Conservation (phyloP, 2,888 invertebrate genomes). For the Mantis religiosa region DNA sequence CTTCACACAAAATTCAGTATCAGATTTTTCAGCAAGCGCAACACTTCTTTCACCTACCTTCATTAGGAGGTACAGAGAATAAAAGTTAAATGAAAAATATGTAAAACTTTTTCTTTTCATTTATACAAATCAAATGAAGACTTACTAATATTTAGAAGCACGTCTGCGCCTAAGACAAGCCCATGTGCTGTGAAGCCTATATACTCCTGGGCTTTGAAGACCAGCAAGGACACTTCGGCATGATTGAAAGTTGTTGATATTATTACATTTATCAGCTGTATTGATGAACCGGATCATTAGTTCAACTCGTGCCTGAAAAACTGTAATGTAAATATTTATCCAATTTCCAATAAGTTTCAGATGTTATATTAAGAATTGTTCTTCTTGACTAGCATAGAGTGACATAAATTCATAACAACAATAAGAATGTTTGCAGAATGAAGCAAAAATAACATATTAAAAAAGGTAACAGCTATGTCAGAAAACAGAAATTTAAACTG, state of each 20-base stretch:
- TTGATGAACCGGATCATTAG: slow-evolving; percentile 52
- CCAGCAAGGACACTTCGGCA: slow-evolving; percentile 50
- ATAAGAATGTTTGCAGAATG: too few species aligned
- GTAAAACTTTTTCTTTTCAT: too few species aligned
- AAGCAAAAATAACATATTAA: too few species aligned
- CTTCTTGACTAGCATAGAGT: too few species aligned
- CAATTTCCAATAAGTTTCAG: not conserved
- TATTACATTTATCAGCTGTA: slow-evolving; percentile 51
- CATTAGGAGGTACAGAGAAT: not conserved
- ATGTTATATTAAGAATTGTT: not conserved
- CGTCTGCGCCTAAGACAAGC: slow-evolving; percentile 49
- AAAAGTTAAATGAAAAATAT: not conserved
- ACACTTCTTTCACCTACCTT: not conserved
- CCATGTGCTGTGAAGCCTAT: slow-evolving; percentile 49
- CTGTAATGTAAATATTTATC: slow-evolving; percentile 18
- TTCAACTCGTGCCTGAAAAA: slow-evolving; percentile 46
- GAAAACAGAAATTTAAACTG: too few species aligned
- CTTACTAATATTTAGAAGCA: slow-evolving; percentile 49
- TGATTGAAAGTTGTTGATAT: slow-evolving; percentile 52
- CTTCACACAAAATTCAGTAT: too few species aligned
- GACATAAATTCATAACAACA: too few species aligned
- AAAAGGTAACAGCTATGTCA: too few species aligned
- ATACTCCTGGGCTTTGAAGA: slow-evolving; percentile 52
- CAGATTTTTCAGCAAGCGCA: not conserved
- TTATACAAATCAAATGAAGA: not conserved